Base-by-base conservation (phyloP, 2,888 invertebrate species). In the Clostera curtula region DNA sequence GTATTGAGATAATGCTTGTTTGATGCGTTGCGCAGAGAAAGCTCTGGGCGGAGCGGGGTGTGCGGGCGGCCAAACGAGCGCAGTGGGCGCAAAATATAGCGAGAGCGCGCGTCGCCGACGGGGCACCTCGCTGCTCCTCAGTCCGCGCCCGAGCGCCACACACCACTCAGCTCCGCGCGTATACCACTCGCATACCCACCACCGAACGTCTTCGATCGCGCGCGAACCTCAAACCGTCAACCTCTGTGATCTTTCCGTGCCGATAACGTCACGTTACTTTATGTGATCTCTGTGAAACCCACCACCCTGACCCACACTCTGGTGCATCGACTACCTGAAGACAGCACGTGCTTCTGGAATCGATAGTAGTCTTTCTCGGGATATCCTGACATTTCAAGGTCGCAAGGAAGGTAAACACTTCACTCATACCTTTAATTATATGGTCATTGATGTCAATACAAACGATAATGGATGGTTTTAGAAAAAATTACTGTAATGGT, bases 21-120 rank as follows among this genome's bases (percentile, higher is more conserved):
- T 55, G 50, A 49, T 68, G 73, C 72, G 74, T 64, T 75, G 80
- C 80, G 80, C 80, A 79, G 74, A 66, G 73, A 75, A 77, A 76
- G 80, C 70, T 77, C 68, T 56, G 58, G 60, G 63, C 25, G 67
- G 67, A 56, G 72, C 61, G 67, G 58, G 69, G 69, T 51, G 49
- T 58, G 66, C 66, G 69, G 62, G 67, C 70, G 70, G 68, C 67
- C 53, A 49, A 58, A 65, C 66, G 69, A 63, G 67, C 70, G 70
- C 70, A 60, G 68, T 63, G 65, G 63, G 67, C 70, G 69, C 72
- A 75, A 76, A 14, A 23, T 15, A 77, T 76, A 76, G 75, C 75
- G 74, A 65, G 70, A 74, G 74, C 68, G 72, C 72, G 66, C 70
- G 68, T 59, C 62, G 56, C n/a, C n/a, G 49, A 44, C 50, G 51